These are phyloP conservation scores for Chydorus sphaericus DNA, from an alignment of 2,888 invertebrate genomes.

Conservation along the genomic window DNA sequence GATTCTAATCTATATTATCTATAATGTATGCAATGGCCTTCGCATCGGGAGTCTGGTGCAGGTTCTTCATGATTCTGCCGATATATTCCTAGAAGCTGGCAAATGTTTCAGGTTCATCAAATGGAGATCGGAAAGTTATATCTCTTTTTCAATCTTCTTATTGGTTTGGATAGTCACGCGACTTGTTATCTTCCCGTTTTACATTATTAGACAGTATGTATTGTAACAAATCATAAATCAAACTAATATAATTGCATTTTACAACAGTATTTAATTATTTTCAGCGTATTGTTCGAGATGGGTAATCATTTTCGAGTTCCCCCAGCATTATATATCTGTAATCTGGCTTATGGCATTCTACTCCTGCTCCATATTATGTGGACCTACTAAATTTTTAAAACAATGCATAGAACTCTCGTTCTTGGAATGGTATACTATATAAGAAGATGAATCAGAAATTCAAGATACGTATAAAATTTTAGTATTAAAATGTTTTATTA, in stretches of 20 bases:
- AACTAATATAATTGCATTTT: not conserved
- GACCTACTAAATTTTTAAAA: constrained; percentile 85
- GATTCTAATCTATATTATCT: constrained; percentile 72
- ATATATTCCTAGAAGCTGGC: constrained; percentile 78
- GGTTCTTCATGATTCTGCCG: constrained; percentile 73
- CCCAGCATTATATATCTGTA: constrained; percentile 87
- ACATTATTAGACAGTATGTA: constrained; percentile 68
- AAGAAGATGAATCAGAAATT: too few species aligned
- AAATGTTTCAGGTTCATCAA: constrained; percentile 89
- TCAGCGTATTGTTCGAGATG: constrained; percentile 64
- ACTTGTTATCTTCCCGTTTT: constrained; percentile 73
- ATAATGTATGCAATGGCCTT: constrained; percentile 88
- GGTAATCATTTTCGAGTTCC: constrained; percentile 75
- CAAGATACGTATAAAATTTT: too few species aligned
- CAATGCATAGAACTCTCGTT: constrained; percentile 55
- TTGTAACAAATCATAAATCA: constrained; percentile 14
- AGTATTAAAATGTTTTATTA: not conserved
- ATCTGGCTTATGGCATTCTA: constrained; percentile 62
- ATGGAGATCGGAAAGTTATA: constrained; percentile 74
- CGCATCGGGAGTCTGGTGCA: constrained; percentile 81
- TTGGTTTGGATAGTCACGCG: constrained; percentile 83
- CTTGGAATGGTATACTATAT: constrained; percentile 46
- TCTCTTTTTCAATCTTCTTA: constrained; percentile 74
- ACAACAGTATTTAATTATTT: constrained; percentile 19
- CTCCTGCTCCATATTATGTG: constrained; percentile 73